Base-by-base conservation (phyloP, 2,888 invertebrate genomes). In the Saturnia pavonia region DNA sequence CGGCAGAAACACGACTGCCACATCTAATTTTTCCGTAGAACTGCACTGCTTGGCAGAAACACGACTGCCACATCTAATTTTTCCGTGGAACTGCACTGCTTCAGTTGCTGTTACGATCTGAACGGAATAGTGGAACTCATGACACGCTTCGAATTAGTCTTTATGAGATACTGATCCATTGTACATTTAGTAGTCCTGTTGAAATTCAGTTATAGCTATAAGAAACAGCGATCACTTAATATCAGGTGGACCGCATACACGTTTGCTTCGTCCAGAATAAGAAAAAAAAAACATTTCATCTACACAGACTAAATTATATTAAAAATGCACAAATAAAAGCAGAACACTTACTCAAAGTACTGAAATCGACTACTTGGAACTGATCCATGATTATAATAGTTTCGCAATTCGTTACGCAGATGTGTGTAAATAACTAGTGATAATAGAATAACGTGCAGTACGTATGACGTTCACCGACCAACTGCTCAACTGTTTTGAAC, bases 361-460 rank as follows among this genome's bases (percentile, higher is more conserved):
- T 83, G 75, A 90, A 92, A 48, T 91, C 89, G 19, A 91, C 89
- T 67, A 91, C 81, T 83, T 89, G 80, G 75, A 83, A 91, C 75
- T 84, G 83, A 78, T 87, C 91, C 91, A 91, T 92, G 77, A 76
- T 74, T 75, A 79, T 73, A 74, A 68, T 22, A n/a, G 40, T 65
- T 60, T 60, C 65, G 65, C 19, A 65, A 65, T 65, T 65, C 34
- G 65, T 65, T 65, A n/a, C 65, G 40, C 65, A 65, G 40, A 65
- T 11, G 40, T 40, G 19, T 74, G 71, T 43, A 34, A 34, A 34
- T 34, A 74, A 60, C 57, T 14, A 27, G 57, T 2, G 27, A 4
- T 60, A 14, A 60, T 69, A 73, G 69, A 74, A 70, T 77, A 72
- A 80, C 86, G 88, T 79, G 79, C 82, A 75, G 72, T 78, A 75